These are phyloP conservation scores for Patiria miniata DNA, from an alignment of 35 echinoderm and acorn worm species.

Conservation along the genomic window DNA sequence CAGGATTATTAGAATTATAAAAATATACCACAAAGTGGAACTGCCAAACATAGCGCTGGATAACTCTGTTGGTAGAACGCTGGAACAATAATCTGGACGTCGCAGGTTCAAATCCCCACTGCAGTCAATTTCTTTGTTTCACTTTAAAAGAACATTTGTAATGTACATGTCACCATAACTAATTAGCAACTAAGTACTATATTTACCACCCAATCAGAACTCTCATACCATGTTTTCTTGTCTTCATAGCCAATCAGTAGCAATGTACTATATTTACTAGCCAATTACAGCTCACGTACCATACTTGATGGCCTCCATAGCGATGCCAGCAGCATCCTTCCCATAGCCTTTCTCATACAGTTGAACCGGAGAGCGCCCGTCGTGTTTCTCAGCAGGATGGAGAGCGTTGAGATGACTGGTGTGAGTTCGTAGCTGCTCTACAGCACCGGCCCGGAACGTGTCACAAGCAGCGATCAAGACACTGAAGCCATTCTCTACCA, in stretches of 20 bases:
- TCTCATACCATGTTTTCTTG: too few relatives aligned
- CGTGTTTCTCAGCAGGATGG: conserved; percentile 69
- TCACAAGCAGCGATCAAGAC: conserved; percentile 97
- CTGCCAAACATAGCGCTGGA: too few relatives aligned
- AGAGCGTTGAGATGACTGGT: conserved; percentile 82
- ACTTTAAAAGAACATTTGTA: too few relatives aligned
- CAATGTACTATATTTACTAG: neutral
- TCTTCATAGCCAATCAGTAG: neutral
- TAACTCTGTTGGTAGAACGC: too few relatives aligned
- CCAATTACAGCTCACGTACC: conserved; percentile 43
- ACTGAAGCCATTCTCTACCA: conserved; percentile 91
- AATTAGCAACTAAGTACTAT: too few relatives aligned
- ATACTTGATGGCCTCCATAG: conserved; percentile 99
- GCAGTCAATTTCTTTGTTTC: too few relatives aligned
- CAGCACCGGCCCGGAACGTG: conserved; percentile 92
- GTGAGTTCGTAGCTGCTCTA: conserved; percentile 89
- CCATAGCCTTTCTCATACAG: conserved; percentile 98
- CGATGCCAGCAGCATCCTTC: conserved; percentile 94
- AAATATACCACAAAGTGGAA: too few relatives aligned
- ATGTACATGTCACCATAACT: too few relatives aligned
- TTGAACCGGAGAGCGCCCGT: conserved; percentile 60
- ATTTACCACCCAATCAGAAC: too few relatives aligned
- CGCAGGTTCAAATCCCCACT: too few relatives aligned
- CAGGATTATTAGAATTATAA: too few relatives aligned
- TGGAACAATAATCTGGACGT: too few relatives aligned